Evolutionary conservation across 2,113 vertebrate species (phyloP), one percentile per base, ranked within the genome.

Genomic region (Neodon shergylaensis): DNA sequence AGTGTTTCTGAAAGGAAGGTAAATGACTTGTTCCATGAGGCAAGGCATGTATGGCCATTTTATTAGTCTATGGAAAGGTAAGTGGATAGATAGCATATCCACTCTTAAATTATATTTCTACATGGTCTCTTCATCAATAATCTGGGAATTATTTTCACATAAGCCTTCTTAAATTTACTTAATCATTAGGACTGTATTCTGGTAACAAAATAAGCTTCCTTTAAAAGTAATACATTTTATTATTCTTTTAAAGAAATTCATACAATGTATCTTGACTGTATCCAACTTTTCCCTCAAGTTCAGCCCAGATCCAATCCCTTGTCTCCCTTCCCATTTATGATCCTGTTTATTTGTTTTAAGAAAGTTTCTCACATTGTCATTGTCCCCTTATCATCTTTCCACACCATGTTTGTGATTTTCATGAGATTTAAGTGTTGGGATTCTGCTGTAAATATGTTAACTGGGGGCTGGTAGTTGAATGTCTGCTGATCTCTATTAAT

Each of bases 31-130:
- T 63, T 33, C 39, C 1, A 0, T 9, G 36, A 49, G n/a, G 49
- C 4, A 12, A 47, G 0, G 3, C 4, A 17, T 49, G 31, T n/a
- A 52, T 24, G 12, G 68, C 36, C 31, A 44, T 36, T 8, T 26
- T 77, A 26, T 11, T 17, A 4, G 28, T 21, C 7, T 52, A 61
- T 49, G 47, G 28, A 58, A 31, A 47, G 1, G 24, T n/a, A 47
- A 83, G 16, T 33, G 14, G 5, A 47, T 26, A 58, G 28, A 28
- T 3, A 54, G 0, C 5, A 11, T 7, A 26, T 44, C 17, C 1
- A 0, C 4, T 84, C 10, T 14, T 21, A 21, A 66, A 68, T 47
- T 19, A 52, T 44, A 24, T 16, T 77, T n/a, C 58, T 76, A 7
- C 3, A 7, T 5, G 49, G 36, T 8, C 1, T 7, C 26, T 4